Conservation (phyloP, 2,113 vertebrate genomes). For the Mionectes macconnelli region DNA sequence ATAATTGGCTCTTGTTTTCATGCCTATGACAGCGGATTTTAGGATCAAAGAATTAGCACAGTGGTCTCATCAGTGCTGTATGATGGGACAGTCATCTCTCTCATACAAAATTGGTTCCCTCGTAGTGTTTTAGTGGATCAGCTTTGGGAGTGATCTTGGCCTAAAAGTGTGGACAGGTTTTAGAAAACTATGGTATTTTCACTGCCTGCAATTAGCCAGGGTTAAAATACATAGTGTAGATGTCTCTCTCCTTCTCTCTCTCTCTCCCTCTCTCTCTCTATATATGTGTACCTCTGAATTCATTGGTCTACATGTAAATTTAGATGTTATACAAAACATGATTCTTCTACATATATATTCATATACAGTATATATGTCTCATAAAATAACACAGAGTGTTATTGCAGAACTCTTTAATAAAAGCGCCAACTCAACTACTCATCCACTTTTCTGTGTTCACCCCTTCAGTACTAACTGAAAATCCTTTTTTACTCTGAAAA, state of each 20-base stretch:
- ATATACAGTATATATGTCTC: not conserved
- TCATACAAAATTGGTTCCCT: not conserved
- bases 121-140: not conserved
- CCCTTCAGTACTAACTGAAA: not conserved
- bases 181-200: not conserved
- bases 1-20: not conserved
- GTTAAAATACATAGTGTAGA: not conserved
- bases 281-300: not conserved
- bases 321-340: not conserved
- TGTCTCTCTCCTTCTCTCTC: too few species aligned
- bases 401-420: not conserved
- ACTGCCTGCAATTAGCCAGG: not conserved
- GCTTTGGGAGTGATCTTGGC: not conserved
- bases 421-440: not conserved
- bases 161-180: not conserved
- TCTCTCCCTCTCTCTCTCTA: not conserved
- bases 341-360: not conserved
- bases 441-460: not conserved
- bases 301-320: not conserved
- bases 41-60: not conserved
- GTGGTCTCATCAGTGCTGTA: not conserved
- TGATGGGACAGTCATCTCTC: not conserved
- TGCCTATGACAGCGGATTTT: constrained; percentile 7
- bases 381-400: not conserved
- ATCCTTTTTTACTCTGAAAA: not conserved